These are phyloP conservation scores for Boleophthalmus pectinirostris DNA, from an alignment of 2,113 vertebrate genomes.

Conservation along the genomic window DNA sequence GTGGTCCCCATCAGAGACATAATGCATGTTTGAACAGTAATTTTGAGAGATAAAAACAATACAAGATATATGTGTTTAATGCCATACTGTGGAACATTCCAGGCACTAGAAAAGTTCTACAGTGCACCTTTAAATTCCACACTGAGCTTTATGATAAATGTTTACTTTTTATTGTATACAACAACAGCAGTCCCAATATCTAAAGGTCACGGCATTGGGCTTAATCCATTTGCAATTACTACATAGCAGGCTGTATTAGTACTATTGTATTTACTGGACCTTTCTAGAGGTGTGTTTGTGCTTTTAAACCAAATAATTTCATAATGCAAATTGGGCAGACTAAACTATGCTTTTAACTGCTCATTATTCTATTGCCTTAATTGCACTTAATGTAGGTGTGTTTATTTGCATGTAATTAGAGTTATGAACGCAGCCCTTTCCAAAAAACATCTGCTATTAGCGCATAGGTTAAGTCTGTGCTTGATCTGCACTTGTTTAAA, in stretches of 20 bases:
- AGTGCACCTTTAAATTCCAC: background rate
- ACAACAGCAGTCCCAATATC: too few relatives aligned
- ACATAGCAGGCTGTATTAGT: too few relatives aligned
- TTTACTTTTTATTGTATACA: background rate
- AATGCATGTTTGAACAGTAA: too few relatives aligned
- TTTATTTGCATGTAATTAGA: background rate
- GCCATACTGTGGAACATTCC: too few relatives aligned
- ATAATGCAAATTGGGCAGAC: background rate
- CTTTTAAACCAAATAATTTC: background rate
- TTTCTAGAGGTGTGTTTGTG: background rate
- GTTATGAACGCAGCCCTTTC: conserved; percentile 11
- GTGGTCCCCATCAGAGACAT: too few relatives aligned
- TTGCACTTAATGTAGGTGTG: background rate
- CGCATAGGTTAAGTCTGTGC: conserved; percentile 12
- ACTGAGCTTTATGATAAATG: background rate
- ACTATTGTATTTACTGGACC: too few relatives aligned
- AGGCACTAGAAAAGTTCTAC: too few relatives aligned
- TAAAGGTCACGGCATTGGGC: too few relatives aligned
- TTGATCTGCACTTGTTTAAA: conserved; percentile 2
- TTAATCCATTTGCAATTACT: too few relatives aligned
- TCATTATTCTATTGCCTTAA: background rate
- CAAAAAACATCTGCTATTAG: conserved; percentile 21
- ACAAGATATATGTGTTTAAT: too few relatives aligned
- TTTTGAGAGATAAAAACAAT: too few relatives aligned
- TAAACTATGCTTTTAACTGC: background rate